phyloP scores from a whole-genome alignment of 2,113 vertebrate genomes.

The Perca schrenkii region DNA sequence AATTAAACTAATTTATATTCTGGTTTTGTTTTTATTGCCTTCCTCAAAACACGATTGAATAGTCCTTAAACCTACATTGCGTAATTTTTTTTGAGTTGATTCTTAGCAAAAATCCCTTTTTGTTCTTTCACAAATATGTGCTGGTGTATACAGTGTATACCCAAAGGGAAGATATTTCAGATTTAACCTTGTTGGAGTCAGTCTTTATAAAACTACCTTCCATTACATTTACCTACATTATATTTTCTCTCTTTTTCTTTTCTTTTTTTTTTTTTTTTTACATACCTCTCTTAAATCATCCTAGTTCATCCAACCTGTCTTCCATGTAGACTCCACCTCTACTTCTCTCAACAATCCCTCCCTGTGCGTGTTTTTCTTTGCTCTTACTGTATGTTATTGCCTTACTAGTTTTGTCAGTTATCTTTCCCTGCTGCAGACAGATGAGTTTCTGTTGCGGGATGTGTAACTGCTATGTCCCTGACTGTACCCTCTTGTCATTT shows the following conservation, averaged over 20 bases:
- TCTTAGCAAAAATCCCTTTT: too few species aligned
- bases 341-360: background rate
- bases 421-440: background rate
- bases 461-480: slow-evolving; percentile 2
- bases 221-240: background rate
- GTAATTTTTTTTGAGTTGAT: too few species aligned
- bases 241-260: background rate
- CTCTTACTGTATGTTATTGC: background rate
- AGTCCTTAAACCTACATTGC: background rate
- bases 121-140: too few species aligned
- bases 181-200: background rate
- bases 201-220: background rate
- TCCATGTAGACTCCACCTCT: background rate
- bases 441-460: background rate
- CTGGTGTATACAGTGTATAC: background rate
- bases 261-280: background rate
- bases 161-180: background rate
- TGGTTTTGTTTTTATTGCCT: too few species aligned
- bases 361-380: background rate
- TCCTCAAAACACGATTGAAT: background rate
- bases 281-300: background rate
- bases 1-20: too few species aligned
- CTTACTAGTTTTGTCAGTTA: background rate
- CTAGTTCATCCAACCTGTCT: background rate
- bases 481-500: slow-evolving; percentile 2